These are phyloP conservation scores for Malurus splendens DNA, from an alignment of 2,797 vertebrate species.

Conservation along the genomic window DNA sequence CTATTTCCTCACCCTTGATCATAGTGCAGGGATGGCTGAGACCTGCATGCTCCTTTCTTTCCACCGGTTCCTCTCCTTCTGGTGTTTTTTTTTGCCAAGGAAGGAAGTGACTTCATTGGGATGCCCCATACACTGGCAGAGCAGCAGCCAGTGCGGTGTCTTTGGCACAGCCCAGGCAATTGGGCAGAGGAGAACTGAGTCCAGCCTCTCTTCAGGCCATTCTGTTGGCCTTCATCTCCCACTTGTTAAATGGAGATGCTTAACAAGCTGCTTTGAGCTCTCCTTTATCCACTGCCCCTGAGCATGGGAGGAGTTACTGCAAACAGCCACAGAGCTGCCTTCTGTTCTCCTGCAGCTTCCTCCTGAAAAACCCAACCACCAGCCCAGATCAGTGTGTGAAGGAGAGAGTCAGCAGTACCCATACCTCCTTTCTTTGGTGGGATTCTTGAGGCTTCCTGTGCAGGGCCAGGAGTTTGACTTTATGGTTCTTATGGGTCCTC, in stretches of 20 bases:
- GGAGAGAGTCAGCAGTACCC: not conserved
- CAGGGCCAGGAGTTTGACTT: not conserved
- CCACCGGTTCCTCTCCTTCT: not conserved
- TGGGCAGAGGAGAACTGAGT: not conserved
- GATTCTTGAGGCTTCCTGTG: not conserved
- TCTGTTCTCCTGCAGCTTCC: not conserved
- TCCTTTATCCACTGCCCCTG: conserved; percentile 6
- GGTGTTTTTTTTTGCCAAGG: not conserved
- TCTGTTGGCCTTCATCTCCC: conserved; percentile 3
- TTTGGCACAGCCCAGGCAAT: not conserved
- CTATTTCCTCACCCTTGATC: not conserved
- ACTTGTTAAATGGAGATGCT: not conserved
- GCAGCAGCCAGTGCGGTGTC: not conserved
- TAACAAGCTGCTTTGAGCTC: conserved; percentile 30
- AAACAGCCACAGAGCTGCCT: not conserved
- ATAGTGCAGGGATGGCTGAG: not conserved
- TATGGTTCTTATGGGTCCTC: not conserved
- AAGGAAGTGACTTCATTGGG: not conserved
- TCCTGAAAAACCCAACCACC: not conserved
- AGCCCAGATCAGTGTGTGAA: not conserved
- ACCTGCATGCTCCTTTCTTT: not conserved
- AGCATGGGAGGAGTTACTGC: conserved; percentile 37
- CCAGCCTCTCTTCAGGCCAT: not conserved
- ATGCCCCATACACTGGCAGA: fast-evolving
- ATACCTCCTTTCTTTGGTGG: not conserved